Percentiles rank a stretch among this genome's conserved stretches.
Evolutionary conservation across 2,888 invertebrate genomes (phyloP).

Genomic region (Dryocosmus kuriphilus): DNA sequence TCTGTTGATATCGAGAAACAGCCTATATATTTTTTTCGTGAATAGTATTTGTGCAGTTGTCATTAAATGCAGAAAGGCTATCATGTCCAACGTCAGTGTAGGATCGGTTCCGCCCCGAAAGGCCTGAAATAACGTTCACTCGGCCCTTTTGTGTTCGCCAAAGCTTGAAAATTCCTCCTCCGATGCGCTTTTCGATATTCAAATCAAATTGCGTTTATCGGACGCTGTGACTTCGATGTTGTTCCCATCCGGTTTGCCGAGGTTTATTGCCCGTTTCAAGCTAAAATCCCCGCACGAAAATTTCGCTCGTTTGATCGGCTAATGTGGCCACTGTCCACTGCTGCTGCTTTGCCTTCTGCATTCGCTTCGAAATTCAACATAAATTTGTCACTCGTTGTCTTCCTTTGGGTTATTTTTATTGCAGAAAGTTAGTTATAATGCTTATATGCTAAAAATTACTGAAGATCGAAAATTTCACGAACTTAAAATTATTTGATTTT

Average conservation of each 20-base stretch:
- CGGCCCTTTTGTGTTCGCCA: slow-evolving; percentile 33
- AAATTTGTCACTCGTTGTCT: slow-evolving; percentile 62
- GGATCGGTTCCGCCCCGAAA: slow-evolving; percentile 32
- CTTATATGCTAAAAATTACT: too few relatives aligned
- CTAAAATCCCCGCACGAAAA: slow-evolving; percentile 68
- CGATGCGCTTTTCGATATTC: slow-evolving; percentile 60
- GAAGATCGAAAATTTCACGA: neutral
- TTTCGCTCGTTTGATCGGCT: slow-evolving; percentile 58
- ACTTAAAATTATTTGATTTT: too few relatives aligned
- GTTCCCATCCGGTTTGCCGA: slow-evolving; percentile 56
- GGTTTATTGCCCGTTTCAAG: slow-evolving; percentile 66
- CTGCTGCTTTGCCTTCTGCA: slow-evolving; percentile 57
- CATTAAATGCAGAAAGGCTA: slow-evolving; percentile 52
- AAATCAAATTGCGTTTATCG: slow-evolving; percentile 59
- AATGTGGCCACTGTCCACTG: slow-evolving; percentile 15
- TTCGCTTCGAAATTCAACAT: slow-evolving; percentile 68
- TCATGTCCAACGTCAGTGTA: slow-evolving; percentile 42
- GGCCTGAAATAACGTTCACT: slow-evolving; percentile 42
- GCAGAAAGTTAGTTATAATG: neutral
- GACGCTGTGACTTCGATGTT: slow-evolving; percentile 46
- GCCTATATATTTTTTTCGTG: neutral
- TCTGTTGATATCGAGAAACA: neutral
- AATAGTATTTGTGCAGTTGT: slow-evolving; percentile 22
- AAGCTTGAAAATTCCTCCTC: slow-evolving; percentile 50
- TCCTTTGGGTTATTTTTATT: slow-evolving; percentile 1